Evolutionary conservation across 2,113 vertebrate genomes (phyloP), one percentile per base, ranked within the genome.

Genomic region (Centropristis striata): DNA sequence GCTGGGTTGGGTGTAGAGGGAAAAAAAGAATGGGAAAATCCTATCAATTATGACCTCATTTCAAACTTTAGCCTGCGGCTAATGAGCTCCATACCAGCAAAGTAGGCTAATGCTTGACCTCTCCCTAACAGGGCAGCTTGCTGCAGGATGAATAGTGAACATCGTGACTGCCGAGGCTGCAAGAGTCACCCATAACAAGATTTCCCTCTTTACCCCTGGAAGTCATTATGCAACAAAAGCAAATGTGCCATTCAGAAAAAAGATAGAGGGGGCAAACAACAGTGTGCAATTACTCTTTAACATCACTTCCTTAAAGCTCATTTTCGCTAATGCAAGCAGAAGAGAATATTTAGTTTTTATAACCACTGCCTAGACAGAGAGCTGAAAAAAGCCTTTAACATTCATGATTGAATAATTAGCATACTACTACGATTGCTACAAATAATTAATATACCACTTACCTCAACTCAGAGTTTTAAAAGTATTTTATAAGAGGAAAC

Each of bases 91-190:
- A 86, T 57, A 67, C 23, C 64, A 77, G 74, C 59, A 81, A 94
- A 93, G 80, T 93, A 89, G 92, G 93, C 80, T 93, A 94, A 94
- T 83, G 92, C 75, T 86, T 88, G 90, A 94, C 86, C 90, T 68
- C 28, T 71, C 61, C 57, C 77, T 73, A 36, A 32, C 69, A 78
- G 55, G 49, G 41, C 69, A 80, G 42, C 67, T 54, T 21, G 61
- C 25, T 72, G 61, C 80, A 49, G 63, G 50, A 72, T 81, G 71
- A 84, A 84, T 41, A 46, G 67, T 61, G 58, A 69, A 54, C 15
- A 77, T 10, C 4, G 28, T 54, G 37, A 60, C 61, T 68, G 51
- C 64, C 39, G 57, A 74, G 42, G 28, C 68, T 71, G 63, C 36
- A 79, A 58, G 37, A 78, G 65, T 71, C n/a, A 63, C 42, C 50